Base-by-base conservation (phyloP, 2,797 vertebrate species). In the Acanthurus leucopareius region DNA sequence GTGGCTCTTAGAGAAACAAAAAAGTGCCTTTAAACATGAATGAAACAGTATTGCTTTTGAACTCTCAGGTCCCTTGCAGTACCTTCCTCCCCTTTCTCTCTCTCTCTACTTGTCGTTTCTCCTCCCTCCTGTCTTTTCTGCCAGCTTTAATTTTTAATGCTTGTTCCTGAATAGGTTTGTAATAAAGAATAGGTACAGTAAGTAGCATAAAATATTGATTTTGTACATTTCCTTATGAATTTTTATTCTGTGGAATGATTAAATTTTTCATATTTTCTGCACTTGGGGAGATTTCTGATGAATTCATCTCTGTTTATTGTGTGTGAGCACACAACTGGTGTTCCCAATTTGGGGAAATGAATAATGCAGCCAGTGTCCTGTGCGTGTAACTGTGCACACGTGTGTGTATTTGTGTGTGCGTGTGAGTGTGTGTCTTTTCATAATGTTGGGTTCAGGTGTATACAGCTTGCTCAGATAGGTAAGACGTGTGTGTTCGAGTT, bases 201-300 rank as follows among this genome's bases (percentile, higher is more conserved):
- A 97, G 95, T 96, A 96, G 96, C 96, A 98, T 98, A 93, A 98
- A 98, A 98, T 98, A 98, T 98, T 97, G 97, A 98, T 98, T 98
- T 96, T 97, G 96, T 97, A 97, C 97, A 97, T 97, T 98, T 98
- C 96, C 96, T 96, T 97, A 97, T 97, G 96, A 97, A 97, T 97
- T 97, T 98, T 96, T 96, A 97, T 97, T 97, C 95, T 95, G 93
- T 96, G 84, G 96, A 96, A 97, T 97, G 97, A 97, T 97, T 97
- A 97, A 94, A 97, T 97, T 95, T 97, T 97, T 97, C 94, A 98
- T 97, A 94, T 97, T 65, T 96, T 92, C 94, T 94, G 95, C 96
- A 96, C 96, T 96, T 96, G 32, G 96, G 95, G 91, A 96, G 94
- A 96, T 96, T 94, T 92, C 79, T 82, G 89, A 93, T 89, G 88